Base-by-base conservation (phyloP, 2,797 vertebrate species). In the Scolopax rusticola region DNA sequence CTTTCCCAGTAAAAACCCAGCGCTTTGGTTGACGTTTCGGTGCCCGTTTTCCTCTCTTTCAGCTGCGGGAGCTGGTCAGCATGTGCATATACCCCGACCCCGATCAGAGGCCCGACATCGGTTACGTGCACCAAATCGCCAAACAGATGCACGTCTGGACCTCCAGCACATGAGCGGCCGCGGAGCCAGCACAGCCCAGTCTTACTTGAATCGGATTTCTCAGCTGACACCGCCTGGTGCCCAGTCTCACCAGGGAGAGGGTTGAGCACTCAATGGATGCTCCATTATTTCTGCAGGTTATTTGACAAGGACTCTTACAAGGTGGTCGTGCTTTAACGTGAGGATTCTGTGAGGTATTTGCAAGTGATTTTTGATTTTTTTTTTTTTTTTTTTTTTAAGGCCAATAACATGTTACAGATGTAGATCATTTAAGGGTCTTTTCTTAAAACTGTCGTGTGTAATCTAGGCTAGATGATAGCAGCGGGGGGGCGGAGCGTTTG, bases 71-170 rank as follows among this genome's bases (percentile, higher is more conserved):
- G 91, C 97, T 99, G 98, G 99, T 99, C 73, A 98, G 99, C 96
- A 99, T 98, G 98, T 99, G 99, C 97, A 99, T 99, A 93, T 99
- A 98, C 97, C 98, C 99, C 0, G 99, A 99, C 36, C 99, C 99
- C 0, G 98, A 98, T 54, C 99, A 99, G 51, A 98, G 99, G 64
- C 99, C 99, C 0, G 99, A 99, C 97, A 98, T 99, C 33, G 97
- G 98, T 3, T 99, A 99, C 12, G 99, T 99, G 97, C 99, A 99
- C 97, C 99, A 99, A 96, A 97, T 98, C 17, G 98, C 99, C 70
- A 99, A 98, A 96, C 99, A 99, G 97, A 99, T 99, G 99, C 99
- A 99, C 16, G 96, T 98, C 77, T 99, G 99, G 99, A 99, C 98
- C 15, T 97, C 99, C 59, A 99, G 99, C 98, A 99, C 33, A 16